Conservation (phyloP, 2,113 vertebrate genomes). For the Mastomys coucha region DNA sequence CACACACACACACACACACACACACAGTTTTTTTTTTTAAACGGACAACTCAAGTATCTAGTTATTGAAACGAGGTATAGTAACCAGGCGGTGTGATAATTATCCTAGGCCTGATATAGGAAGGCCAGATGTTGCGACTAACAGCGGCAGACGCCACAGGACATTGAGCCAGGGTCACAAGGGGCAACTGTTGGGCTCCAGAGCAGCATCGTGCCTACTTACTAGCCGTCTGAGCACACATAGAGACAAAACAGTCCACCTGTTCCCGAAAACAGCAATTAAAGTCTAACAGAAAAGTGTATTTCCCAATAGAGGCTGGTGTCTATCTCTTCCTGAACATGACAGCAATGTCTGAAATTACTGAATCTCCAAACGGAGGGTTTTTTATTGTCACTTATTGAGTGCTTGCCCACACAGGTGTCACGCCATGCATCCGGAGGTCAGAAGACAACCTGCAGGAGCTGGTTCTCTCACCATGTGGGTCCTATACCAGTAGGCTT, state of each 20-base stretch:
- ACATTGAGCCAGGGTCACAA: neutral
- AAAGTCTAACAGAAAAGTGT: slow-evolving; percentile 41
- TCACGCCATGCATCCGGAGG: no score
- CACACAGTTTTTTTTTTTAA: neutral
- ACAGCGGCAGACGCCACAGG: neutral
- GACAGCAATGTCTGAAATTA: neutral
- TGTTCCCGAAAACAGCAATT: slow-evolving; percentile 23
- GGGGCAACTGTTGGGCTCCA: neutral
- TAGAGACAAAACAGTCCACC: neutral
- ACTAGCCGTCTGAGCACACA: slow-evolving; percentile 1
- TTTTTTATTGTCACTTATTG: neutral
- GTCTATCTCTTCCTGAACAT: slow-evolving; percentile 28
- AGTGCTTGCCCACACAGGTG: neutral
- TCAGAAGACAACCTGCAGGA: neutral
- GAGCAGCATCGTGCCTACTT: neutral
- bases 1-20: neutral
- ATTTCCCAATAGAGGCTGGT: neutral
- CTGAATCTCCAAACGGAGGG: neutral
- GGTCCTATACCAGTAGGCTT: neutral
- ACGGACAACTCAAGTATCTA: neutral
- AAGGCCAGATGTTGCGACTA: neutral
- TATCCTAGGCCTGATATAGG: neutral
- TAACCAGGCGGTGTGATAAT: neutral
- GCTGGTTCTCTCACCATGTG: neutral
- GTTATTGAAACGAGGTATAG: slow-evolving; percentile 20